Base-by-base conservation (phyloP, 2,113 vertebrate species). In the Vanacampus margaritifer region DNA sequence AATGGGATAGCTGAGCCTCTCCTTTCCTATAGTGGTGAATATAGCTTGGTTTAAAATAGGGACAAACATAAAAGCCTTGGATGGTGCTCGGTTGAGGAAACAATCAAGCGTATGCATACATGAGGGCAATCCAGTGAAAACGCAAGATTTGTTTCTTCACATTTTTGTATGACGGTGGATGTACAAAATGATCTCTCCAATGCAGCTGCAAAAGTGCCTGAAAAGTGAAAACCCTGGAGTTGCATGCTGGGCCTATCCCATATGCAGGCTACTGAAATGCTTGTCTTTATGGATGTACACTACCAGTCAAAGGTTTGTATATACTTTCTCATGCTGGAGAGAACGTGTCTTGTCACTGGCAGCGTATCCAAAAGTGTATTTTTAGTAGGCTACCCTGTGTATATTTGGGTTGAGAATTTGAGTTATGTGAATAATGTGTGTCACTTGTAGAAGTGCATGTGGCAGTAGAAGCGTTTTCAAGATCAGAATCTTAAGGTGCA, bases 41-140 rank as follows among this genome's bases (percentile, higher is more conserved):
- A 41, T 36, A 60, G 71, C 64, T 54, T 10, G 12, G 51, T 46
- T 56, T 72, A 67, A n/a, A 60, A 68, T 53, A 59, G 26, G 12
- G 64, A 28, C 53, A 45, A 64, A 59, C 68, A 37, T 73, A 46
- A 56, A 67, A 75, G 32, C 35, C 57, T 68, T 66, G 63, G 73
- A 26, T 62, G 71, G 37, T 8, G 1, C 2, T 65, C 59, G 23
- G 36, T 24, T 11, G 67, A 51, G 54, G 60, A 66, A 45, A 8
- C 43, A 61, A 12, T 13, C 5, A 19, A 6, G 2, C 16, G 6
- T 7, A 1, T 37, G 13, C 19, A 28, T 2, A 35, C 17, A 59
- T 0, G 24, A 50, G 21, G 5, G 10, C n/a, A 16, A 26, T 26
- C 14, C 10, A 19, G 32, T 36, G 17, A 58, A 17, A 58, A 35